Evolutionary conservation across 1,140 invertebrate species (phyloP).

Genomic region (Drosophila murphyi): DNA sequence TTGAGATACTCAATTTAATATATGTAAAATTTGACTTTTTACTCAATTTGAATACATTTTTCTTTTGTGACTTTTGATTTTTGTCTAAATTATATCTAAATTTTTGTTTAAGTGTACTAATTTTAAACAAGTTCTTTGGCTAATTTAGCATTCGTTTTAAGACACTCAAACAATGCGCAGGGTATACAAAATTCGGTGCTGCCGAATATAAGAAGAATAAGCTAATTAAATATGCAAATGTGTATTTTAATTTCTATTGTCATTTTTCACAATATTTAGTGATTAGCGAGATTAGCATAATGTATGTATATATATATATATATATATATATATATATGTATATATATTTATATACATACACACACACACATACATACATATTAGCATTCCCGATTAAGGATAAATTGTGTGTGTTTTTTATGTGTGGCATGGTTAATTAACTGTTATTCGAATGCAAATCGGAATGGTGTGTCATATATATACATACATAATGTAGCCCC

Average conservation of each 20-base stretch:
- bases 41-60: no score
- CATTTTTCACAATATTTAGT: constrained; percentile 11
- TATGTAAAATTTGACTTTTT: no score
- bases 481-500: neutral
- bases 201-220: constrained; percentile 16
- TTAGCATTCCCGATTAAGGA: constrained; percentile 31
- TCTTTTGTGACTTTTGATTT: no score
- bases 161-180: neutral
- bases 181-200: constrained; percentile 2
- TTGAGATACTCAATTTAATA: no score
- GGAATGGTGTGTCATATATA: constrained; percentile 23
- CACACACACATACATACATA: constrained; percentile 8
- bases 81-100: no score
- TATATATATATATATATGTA: neutral
- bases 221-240: neutral
- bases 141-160: neutral
- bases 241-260: neutral
- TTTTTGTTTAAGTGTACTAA: no score
- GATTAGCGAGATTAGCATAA: constrained; percentile 12
- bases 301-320: constrained; percentile 1
- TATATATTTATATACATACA: constrained; percentile 4
- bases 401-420: constrained; percentile 8
- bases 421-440: neutral
- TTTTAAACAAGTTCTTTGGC: no score
- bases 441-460: constrained; percentile 1